Percentiles rank a stretch among this genome's conserved stretches.
Evolutionary conservation across 2,888 invertebrate species (phyloP).

Genomic region (Mystacides longicornis): DNA sequence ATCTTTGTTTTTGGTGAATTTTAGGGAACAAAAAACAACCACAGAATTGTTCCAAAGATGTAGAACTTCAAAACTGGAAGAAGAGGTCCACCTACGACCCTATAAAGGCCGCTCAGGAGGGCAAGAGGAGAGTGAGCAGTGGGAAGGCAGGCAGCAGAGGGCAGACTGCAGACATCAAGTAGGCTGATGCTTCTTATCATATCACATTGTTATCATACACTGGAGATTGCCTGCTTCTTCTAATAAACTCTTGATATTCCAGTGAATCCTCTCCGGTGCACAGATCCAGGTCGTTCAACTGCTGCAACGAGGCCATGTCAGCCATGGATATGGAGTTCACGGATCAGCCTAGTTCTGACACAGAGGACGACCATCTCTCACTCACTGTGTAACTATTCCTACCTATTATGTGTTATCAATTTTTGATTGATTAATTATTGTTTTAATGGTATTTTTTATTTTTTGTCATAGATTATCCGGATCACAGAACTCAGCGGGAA

Average conservation of each 20-base stretch:
- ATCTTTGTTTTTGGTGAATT: no score
- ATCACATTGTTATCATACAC: no score
- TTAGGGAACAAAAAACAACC: no score
- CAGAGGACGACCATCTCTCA: constrained; percentile 9
- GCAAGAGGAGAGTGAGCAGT: constrained; percentile 39
- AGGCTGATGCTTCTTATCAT: no score
- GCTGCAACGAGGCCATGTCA: constrained; percentile 31
- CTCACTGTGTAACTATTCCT: neutral
- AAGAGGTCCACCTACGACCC: constrained; percentile 83
- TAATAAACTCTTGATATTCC: constrained; percentile 23
- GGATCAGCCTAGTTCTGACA: constrained; percentile 23
- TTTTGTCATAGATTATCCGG: neutral
- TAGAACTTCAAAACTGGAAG: constrained; percentile 84
- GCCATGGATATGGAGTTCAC: constrained; percentile 35
- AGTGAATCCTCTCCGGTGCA: constrained; percentile 48
- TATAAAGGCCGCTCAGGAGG: constrained; percentile 87
- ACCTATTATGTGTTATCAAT: neutral
- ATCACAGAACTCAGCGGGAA: constrained; percentile 1
- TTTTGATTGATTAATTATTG: no score
- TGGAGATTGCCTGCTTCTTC: no score
- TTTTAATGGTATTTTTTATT: neutral
- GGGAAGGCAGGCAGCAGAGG: no score
- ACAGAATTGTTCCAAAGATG: no score
- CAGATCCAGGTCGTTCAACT: constrained; percentile 48
- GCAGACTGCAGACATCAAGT: no score